Base-by-base conservation (phyloP, 2,113 vertebrate genomes). In the Heliornis fulica region DNA sequence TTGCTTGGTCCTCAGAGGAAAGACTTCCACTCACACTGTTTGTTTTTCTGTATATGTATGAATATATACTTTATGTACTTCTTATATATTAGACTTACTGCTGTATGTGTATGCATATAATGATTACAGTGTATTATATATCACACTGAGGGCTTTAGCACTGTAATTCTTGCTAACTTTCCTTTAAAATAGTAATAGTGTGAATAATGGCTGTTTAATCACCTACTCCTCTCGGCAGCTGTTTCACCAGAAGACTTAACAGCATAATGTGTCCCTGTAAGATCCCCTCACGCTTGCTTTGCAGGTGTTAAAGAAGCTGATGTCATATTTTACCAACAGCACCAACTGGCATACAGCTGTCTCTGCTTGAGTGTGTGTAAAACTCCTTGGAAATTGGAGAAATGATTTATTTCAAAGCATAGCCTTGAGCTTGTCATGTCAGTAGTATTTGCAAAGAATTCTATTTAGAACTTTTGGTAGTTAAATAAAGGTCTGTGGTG, bases 161-260 rank as follows among this genome's bases (percentile, higher is more conserved):
- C 56, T 40, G 16, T 20, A 50, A 90, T 79, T 91, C 43, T 70
- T 68, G 54, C 50, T 79, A 59, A 29, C 25, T 87, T 93, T 80
- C 82, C 28, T 83, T 95, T 83, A 77, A 69, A 94, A 81, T 26
- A 90, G 59, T 69, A 74, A 63, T 88, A 74, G 88, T 34, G 56
- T 54, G 75, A 91, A 65, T 91, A 93, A 90, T 50, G 71, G 18
- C 59, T 93, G 68, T 90, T 96, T 93, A 85, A 95, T 97, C 87
- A 85, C 59, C 50, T 41, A 2, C 32, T 82, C n/a, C n/a, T 87
- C 66, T 68, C 87, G 89, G 87, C 91, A 85, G 56, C 70, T 94
- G 29, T 82, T 96, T 80, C 26, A 10, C 17, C 36, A 87, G 61
- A 41, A 87, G 66, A 26, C 50, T 72, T 77, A 26, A 57, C 41